These are phyloP conservation scores for Copsychus sechellarum DNA, from an alignment of 2,113 vertebrate species.

Conservation along the genomic window DNA sequence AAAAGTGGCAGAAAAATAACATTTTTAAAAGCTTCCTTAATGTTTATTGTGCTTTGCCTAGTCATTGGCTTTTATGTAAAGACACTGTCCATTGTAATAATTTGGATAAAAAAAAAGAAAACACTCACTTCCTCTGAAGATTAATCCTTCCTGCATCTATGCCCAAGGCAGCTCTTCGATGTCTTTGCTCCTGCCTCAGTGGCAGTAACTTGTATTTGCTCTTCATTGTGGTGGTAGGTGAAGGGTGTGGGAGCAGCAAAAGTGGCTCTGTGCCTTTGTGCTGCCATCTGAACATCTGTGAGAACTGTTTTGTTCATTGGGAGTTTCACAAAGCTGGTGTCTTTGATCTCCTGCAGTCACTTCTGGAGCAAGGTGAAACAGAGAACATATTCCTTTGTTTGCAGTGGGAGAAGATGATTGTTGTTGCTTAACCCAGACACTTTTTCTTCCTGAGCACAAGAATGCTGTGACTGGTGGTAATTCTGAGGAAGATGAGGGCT, in stretches of 20 bases:
- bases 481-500: neutral
- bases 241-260: neutral
- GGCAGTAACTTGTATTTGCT: neutral
- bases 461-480: neutral
- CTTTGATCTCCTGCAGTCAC: neutral
- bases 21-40: neutral
- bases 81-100: neutral
- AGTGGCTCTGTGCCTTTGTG: neutral
- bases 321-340: neutral
- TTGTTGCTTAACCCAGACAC: neutral
- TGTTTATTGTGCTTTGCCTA: neutral
- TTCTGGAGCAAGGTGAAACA: neutral
- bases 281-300: neutral
- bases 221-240: rapidly evolving
- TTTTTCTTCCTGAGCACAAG: neutral
- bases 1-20: neutral
- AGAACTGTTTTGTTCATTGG: neutral
- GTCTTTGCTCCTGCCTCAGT: neutral
- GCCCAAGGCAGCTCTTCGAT: neutral
- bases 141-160: neutral
- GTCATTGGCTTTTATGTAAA: neutral
- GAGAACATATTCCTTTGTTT: neutral
- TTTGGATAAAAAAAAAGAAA: neutral
- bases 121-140: neutral
- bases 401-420: neutral